A percentile compares a stretch with the other conserved stretches of the same genome.
phyloP scores from a whole-genome alignment of 2,888 invertebrate genomes.

The Cantharis nigra region DNA sequence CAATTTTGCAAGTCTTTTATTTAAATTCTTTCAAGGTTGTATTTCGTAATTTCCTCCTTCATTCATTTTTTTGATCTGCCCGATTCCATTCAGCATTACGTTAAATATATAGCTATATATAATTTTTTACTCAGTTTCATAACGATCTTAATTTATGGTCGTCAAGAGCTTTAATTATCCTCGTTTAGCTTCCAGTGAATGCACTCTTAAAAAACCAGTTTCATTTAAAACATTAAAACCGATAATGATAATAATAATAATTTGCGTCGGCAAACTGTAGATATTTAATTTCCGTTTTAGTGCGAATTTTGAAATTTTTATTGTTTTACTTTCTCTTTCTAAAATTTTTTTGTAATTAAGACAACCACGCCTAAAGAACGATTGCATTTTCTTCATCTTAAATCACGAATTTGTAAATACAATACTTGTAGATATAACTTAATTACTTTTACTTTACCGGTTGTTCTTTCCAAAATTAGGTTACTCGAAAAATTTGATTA shows the following conservation, averaged over 20 bases:
- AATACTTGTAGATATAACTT: neutral
- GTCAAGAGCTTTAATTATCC: neutral
- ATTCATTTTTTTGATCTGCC: neutral
- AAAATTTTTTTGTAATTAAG: neutral
- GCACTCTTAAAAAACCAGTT: neutral
- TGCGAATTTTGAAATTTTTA: neutral
- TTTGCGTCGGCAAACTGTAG: neutral
- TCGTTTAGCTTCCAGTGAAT: neutral
- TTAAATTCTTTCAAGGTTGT: neutral
- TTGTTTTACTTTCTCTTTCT: neutral
- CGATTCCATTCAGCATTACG: neutral
- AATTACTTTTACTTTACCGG: neutral
- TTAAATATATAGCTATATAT: neutral
- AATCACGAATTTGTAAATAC: neutral
- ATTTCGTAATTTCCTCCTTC: neutral
- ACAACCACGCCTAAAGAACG: neutral
- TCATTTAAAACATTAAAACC: neutral
- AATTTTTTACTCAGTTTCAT: neutral
- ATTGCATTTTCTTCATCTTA: neutral
- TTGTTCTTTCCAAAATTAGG: neutral
- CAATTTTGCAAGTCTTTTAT: neutral
- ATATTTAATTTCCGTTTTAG: neutral
- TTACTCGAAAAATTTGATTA: neutral
- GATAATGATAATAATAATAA: neutral
- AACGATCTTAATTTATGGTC: neutral